Conservation (phyloP, 1,140 invertebrate genomes). For the Plodia interpunctella region DNA sequence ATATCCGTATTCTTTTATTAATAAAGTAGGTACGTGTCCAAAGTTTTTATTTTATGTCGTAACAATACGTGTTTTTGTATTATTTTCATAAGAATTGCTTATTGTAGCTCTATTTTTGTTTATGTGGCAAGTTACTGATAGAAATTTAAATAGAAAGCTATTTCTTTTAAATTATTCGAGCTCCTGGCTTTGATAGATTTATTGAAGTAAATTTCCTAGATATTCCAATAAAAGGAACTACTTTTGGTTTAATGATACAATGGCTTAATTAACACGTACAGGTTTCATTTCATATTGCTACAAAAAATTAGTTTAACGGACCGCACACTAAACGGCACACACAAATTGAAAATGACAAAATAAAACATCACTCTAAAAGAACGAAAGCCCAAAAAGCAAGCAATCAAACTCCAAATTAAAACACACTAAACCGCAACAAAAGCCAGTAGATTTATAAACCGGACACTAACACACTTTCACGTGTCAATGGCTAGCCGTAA, state of each 20-base stretch:
- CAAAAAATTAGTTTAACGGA: no score
- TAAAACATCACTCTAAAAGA: not conserved
- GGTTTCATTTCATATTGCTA: no score
- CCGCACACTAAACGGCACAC: no score
- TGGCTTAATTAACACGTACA: no score
- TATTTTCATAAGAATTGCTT: not conserved
- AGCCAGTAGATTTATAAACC: slow-evolving; percentile 66
- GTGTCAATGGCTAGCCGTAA: slow-evolving; percentile 72
- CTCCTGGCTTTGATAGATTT: no score
- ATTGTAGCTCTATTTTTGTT: not conserved
- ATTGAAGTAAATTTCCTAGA: no score
- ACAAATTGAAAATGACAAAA: not conserved
- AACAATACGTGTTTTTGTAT: not conserved
- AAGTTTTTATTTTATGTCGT: not conserved
- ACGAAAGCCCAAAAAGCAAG: not conserved
- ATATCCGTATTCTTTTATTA: not conserved
- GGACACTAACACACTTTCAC: slow-evolving; percentile 71
- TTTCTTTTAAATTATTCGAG: not conserved
- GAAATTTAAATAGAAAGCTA: not conserved
- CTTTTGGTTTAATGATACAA: no score
- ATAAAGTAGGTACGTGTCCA: not conserved
- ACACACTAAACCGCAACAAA: slow-evolving; percentile 41
- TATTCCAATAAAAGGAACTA: no score
- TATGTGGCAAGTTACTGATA: not conserved
- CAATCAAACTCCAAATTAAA: slow-evolving; percentile 36